phyloP scores from a whole-genome alignment of 2,113 vertebrate genomes.

The Coregonus clupeaformis region DNA sequence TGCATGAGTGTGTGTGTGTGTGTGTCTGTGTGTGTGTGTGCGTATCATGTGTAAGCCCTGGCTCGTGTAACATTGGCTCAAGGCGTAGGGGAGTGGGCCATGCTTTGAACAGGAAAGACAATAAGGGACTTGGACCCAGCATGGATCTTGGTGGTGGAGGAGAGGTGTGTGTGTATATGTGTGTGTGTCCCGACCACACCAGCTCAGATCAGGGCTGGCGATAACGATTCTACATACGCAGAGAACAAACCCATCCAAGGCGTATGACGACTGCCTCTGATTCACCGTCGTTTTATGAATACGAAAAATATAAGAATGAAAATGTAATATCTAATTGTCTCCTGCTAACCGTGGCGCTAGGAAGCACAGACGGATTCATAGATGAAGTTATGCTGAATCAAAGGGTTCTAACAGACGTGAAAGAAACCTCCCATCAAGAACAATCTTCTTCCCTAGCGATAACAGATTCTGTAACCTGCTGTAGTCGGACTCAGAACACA shows the following conservation, averaged over 20 bases:
- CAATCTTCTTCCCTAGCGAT: neutral
- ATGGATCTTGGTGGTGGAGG: no score
- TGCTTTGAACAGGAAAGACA: no score
- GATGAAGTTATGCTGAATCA: slow-evolving; percentile 11
- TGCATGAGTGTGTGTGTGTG: no score
- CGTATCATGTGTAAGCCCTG: no score
- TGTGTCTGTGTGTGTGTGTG: no score
- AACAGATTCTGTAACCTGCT: neutral
- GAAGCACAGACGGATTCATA: neutral
- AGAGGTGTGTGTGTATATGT: no score
- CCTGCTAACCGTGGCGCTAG: neutral
- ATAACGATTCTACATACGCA: neutral
- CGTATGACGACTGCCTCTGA: slow-evolving; percentile 6
- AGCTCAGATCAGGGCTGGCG: neutral
- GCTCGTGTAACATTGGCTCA: no score
- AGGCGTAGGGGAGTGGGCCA: no score
- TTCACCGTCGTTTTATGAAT: slow-evolving; percentile 12
- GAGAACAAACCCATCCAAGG: neutral
- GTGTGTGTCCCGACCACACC: neutral
- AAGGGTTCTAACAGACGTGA: slow-evolving; percentile 14
- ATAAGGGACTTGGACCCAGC: no score
- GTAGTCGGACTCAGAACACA: neutral
- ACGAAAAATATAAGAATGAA: neutral
- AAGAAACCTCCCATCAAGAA: neutral
- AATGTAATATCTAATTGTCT: slow-evolving; percentile 10